Base-by-base conservation (phyloP, 1,140 invertebrate genomes). In the Drosophila bocki region DNA sequence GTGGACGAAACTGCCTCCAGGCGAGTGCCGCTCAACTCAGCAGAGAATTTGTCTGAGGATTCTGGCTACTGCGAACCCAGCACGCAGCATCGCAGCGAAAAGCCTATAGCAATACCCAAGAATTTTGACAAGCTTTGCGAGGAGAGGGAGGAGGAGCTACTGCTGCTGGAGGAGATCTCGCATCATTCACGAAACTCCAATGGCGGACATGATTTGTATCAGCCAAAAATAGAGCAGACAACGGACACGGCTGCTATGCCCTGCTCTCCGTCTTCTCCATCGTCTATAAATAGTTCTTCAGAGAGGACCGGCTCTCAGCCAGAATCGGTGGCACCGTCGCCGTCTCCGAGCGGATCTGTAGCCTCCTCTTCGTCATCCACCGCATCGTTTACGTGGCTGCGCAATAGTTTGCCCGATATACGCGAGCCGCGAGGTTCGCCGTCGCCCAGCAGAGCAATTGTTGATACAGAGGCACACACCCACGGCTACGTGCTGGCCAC, bases 41-140 rank as follows among this genome's bases (percentile, higher is more conserved):
- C 94, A 3, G 96, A 96, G 82, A 96, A 96, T 93, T 92, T 96
- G 42, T 96, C 95, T 78, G 96, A 96, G 83, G 96, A 96, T 92
- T 96, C 95, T 70, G 96, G 96, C 19, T 96, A 96, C 92, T 95
- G 96, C 65, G 95, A 96, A 78, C 94, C 94, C 63, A 93, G 94
- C 53, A 92, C 87, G 57, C 83, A 92, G 75, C 69, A 92, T 26
- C 91, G 91, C 35, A 39, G 8, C 32, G 78, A 80, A 53, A 93
- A 93, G 80, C 93, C 92, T 45, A 93, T 91, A 71, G 94, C 93
- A 50, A 93, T 93, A 64, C 91, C 93, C 63, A 86, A 91, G 76
- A 93, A 93, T 88, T 93, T 93, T 63, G 85, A 92, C 39, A 92
- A 91, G 39, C 90, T 93, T 42, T 91, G 74, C 69, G 92, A 93